Percentiles rank a stretch among this genome's conserved stretches.
Evolutionary conservation across 2,888 invertebrate genomes (phyloP).

Genomic region (Drosophila kambysellisi): DNA sequence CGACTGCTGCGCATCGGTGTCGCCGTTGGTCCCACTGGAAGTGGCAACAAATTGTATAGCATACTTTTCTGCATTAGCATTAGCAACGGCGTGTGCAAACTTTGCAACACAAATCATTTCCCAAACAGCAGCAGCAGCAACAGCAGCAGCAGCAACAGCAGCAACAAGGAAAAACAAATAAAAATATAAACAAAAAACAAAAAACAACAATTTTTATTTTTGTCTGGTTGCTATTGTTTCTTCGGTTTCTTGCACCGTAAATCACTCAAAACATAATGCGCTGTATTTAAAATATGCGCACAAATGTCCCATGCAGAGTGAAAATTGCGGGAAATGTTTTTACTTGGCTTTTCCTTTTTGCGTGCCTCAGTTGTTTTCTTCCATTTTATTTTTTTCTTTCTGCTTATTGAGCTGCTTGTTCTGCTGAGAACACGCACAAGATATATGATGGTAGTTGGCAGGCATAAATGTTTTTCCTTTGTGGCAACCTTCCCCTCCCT

Average conservation of each 20-base stretch:
- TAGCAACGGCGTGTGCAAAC: constrained; percentile 32
- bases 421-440: constrained; percentile 41
- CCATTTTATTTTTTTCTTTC: neutral
- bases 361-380: constrained; percentile 14
- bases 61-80: constrained; percentile 41
- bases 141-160: neutral
- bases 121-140: constrained; percentile 26
- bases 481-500: constrained; percentile 5
- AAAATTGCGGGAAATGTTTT: constrained; percentile 52
- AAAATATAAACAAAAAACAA: constrained; percentile 29
- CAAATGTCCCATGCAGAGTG: constrained; percentile 54
- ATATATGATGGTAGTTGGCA: constrained; percentile 37
- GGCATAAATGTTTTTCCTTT: constrained; percentile 45
- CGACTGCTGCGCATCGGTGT: neutral
- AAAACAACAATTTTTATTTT: constrained; percentile 26
- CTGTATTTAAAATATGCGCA: constrained; percentile 74
- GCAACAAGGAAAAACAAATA: constrained; percentile 24
- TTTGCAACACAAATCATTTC: constrained; percentile 62
- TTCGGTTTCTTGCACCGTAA: constrained; percentile 52
- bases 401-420: constrained; percentile 57
- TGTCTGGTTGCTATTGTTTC: constrained; percentile 49
- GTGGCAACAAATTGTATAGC: constrained; percentile 36
- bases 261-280: constrained; percentile 76
- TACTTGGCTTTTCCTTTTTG: constrained; percentile 21
- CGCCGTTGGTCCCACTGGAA: constrained; percentile 1